Evolutionary conservation across 2,113 vertebrate species (phyloP).

Genomic region (Podarcis muralis): DNA sequence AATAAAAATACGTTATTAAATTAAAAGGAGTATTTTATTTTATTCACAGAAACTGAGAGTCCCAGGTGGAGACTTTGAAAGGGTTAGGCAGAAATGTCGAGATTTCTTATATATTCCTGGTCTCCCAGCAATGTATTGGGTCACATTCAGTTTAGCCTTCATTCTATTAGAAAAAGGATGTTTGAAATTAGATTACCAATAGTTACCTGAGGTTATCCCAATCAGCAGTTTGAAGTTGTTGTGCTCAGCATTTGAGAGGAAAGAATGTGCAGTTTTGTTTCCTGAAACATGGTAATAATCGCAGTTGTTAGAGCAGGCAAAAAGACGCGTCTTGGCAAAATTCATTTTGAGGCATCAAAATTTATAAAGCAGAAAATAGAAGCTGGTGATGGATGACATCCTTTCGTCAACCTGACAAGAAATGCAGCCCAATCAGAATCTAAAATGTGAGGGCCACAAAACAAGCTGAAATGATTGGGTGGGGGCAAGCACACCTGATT

Average conservation of each 20-base stretch:
- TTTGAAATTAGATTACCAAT: background rate
- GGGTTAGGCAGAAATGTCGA: no score
- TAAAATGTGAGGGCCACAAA: constrained; percentile 16
- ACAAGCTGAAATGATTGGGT: constrained; percentile 16
- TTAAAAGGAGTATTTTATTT: background rate
- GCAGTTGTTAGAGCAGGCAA: background rate
- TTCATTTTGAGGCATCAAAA: constrained; percentile 20
- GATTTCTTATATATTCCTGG: background rate
- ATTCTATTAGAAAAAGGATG: background rate
- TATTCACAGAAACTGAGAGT: background rate
- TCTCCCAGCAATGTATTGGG: background rate
- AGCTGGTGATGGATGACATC: background rate
- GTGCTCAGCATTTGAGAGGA: background rate
- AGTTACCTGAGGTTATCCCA: background rate
- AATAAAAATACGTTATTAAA: background rate
- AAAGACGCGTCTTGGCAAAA: constrained; percentile 25
- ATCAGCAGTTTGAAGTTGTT: background rate
- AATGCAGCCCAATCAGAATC: constrained; percentile 18
- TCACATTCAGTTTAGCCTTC: background rate
- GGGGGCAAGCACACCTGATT: background rate
- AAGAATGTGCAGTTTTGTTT: background rate
- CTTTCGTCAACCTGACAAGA: constrained; percentile 17
- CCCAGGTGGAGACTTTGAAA: background rate
- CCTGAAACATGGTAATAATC: background rate
- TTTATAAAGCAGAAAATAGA: constrained; percentile 47